A percentile compares a stretch with the other conserved stretches of the same genome.
phyloP scores from a whole-genome alignment of 2,888 invertebrate genomes.

The Artemia sinica region DNA sequence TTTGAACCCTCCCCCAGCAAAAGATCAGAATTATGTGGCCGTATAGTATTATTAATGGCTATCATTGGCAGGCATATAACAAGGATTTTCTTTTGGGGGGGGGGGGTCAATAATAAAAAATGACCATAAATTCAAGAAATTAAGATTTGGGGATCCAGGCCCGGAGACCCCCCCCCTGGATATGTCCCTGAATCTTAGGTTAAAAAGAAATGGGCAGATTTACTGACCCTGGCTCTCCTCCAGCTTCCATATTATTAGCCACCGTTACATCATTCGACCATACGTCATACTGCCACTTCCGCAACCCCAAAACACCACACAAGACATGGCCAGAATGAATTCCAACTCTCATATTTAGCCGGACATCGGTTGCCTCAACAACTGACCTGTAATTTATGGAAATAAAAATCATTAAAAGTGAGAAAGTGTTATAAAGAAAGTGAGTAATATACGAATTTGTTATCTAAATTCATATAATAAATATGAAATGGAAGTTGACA shows the following conservation, averaged over 20 bases:
- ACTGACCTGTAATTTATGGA: slow-evolving; percentile 44
- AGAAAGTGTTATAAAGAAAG: background rate
- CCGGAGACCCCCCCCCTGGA: too few relatives aligned
- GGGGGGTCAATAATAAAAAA: too few relatives aligned
- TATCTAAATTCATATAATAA: background rate
- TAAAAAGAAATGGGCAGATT: background rate
- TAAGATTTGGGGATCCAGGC: too few relatives aligned
- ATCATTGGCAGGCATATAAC: too few relatives aligned
- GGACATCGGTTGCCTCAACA: slow-evolving; percentile 78
- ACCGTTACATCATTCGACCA: slow-evolving; percentile 84
- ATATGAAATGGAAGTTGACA: too few relatives aligned
- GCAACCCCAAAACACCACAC: slow-evolving; percentile 70
- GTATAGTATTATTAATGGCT: too few relatives aligned
- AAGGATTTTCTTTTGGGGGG: too few relatives aligned
- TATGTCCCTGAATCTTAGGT: too few relatives aligned
- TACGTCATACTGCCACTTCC: slow-evolving; percentile 84
- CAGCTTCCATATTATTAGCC: slow-evolving; percentile 75
- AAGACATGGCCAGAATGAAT: slow-evolving; percentile 77
- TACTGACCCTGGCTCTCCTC: slow-evolving; percentile 66
- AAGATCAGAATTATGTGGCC: too few relatives aligned
- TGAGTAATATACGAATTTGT: background rate
- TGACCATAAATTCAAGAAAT: too few relatives aligned
- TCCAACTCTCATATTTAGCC: slow-evolving; percentile 78
- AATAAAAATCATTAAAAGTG: background rate
- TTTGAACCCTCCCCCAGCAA: too few relatives aligned